Evolutionary conservation across 2,888 invertebrate genomes (phyloP).

Genomic region (Cephus runcator): DNA sequence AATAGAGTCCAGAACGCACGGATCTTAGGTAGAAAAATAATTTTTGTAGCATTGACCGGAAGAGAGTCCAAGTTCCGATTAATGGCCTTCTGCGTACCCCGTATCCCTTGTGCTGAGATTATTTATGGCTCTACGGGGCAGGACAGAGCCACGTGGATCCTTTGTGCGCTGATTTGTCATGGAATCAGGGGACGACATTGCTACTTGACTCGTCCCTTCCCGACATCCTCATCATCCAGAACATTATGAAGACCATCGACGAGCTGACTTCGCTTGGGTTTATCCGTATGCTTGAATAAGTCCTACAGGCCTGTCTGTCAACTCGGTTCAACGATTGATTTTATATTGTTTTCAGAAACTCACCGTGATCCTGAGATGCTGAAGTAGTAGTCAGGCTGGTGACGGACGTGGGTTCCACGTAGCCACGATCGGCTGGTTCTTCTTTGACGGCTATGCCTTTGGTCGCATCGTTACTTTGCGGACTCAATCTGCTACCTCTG

Average conservation of each 20-base stretch:
- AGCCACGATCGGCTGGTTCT: slow-evolving; percentile 53
- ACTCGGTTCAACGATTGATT: background rate
- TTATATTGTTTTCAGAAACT: slow-evolving; percentile 16
- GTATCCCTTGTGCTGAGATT: slow-evolving; percentile 25
- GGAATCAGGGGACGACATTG: slow-evolving; percentile 29
- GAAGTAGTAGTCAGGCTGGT: slow-evolving; percentile 37
- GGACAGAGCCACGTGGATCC: slow-evolving; percentile 38
- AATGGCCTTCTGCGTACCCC: slow-evolving; percentile 33
- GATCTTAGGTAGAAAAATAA: slow-evolving; percentile 1
- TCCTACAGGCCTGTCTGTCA: background rate
- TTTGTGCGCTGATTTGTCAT: slow-evolving; percentile 53
- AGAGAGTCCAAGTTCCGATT: slow-evolving; percentile 34
- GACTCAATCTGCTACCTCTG: slow-evolving; percentile 37
- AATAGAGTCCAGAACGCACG: background rate
- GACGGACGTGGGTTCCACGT: slow-evolving; percentile 44
- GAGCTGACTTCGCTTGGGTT: background rate
- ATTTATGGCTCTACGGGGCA: slow-evolving; percentile 44
- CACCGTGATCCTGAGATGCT: slow-evolving; percentile 43
- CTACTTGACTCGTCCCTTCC: background rate
- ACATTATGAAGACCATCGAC: background rate
- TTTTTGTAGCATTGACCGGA: slow-evolving; percentile 26
- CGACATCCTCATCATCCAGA: background rate
- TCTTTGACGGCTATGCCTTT: slow-evolving; percentile 52
- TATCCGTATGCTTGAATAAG: background rate
- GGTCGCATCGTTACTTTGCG: slow-evolving; percentile 35